These are phyloP conservation scores for Nycticorax nycticorax DNA, from an alignment of 2,113 vertebrate species.

Conservation along the genomic window DNA sequence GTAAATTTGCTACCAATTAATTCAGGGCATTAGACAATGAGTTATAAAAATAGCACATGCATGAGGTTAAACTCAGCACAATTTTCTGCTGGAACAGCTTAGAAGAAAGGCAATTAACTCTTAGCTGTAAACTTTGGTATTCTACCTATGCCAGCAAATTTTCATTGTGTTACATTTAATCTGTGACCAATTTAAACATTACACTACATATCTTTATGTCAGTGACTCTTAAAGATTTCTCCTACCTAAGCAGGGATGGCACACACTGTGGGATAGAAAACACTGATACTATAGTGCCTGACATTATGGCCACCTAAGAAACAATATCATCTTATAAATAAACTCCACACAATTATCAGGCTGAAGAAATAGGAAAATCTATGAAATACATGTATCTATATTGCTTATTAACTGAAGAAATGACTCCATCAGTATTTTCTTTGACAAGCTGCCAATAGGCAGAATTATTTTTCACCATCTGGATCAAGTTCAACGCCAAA, in stretches of 20 bases:
- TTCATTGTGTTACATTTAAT: background rate
- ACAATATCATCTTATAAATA: background rate
- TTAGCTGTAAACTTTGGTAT: background rate
- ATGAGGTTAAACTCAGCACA: background rate
- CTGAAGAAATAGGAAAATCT: background rate
- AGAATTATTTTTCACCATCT: background rate
- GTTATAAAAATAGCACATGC: background rate
- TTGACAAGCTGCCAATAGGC: background rate
- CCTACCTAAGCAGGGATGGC: background rate
- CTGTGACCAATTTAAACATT: background rate
- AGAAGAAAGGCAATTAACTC: background rate
- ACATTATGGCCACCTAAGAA: background rate
- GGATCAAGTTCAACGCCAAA: background rate
- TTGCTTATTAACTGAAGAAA: background rate
- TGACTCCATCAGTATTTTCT: background rate
- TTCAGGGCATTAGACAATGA: background rate
- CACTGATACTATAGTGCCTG: background rate
- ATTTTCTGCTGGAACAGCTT: constrained; percentile 20
- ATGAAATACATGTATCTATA: background rate
- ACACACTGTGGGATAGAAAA: background rate
- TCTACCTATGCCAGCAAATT: background rate
- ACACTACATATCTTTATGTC: background rate
- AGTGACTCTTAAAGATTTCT: background rate
- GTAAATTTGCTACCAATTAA: background rate
- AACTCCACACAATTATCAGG: background rate